Base-by-base conservation (phyloP, 2,888 invertebrate species). In the Drosophila peninsularis region DNA sequence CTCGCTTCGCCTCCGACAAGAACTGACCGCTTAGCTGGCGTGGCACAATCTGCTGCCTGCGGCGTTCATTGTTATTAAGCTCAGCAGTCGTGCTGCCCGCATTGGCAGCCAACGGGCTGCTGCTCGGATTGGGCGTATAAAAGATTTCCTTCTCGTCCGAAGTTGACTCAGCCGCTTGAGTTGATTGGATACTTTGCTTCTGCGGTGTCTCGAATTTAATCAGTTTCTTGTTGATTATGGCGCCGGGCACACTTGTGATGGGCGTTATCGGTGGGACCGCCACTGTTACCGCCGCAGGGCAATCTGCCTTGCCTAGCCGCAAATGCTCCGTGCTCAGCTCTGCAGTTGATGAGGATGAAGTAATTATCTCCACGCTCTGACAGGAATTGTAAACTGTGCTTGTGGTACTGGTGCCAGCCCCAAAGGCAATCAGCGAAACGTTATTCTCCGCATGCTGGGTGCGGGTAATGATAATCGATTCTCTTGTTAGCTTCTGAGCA, bases 351-450 rank as follows among this genome's bases (percentile, higher is more conserved):
- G 89, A 75, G 13, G 89, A 84, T 0, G 91, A 78, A 1, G 90
- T 82, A 17, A 92, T 88, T 27, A 92, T 91, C 71, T 91, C 90
- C 19, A 92, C 87, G 53, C 91, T 92, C 34, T 88, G 87, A 39
- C 92, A 92, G 5, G 91, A 86, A 78, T 91, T 89, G 62, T 90
- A 92, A 2, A 91, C 78, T 9, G 92, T 91, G 70, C 80, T 78
- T 0, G 69, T 60, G 19, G 73, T 74, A 21, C 72, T 78, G 5
- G 63, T 53, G 30, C 55, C 64, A 7, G 61, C 14, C n/a, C 60
- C 64, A 13, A 74, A 64, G 0, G 49, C 41, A 11, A 42, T 49
- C 50, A 70, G 9, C 2, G 58, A 57, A 10, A 37, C 13, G 41
- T 62, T 58, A 45, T 69, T 62, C 58, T 68, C 42, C 45, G 65